Base-by-base conservation (phyloP, 2,888 invertebrate genomes). In the Cinara cedri region DNA sequence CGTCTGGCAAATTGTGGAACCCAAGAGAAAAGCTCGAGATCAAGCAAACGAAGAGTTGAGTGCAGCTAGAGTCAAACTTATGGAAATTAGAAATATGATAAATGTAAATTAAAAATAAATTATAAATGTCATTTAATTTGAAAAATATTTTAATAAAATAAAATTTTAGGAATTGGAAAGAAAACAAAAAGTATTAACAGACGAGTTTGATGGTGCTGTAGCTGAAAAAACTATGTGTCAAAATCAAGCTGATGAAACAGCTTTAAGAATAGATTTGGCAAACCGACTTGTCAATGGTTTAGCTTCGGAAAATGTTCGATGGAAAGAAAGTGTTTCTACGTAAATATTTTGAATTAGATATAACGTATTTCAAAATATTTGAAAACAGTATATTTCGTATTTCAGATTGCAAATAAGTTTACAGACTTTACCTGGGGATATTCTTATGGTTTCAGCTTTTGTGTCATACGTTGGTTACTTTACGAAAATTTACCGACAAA, bases 391-490 rank as follows among this genome's bases (percentile, higher is more conserved):
- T 65, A 42, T 60, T 26, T 66, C 54, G 1, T 87, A 87, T 63
- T 85, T 85, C 78, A 91, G 91, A 83, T 89, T 93, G 80, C 90
- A 91, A 83, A 88, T 88, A 81, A 91, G 93, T 14, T 92, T 91
- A 42, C 87, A 89, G 34, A 94, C 94, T 81, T 86, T 97, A 78
- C 95, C 97, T 0, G 97, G 97, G 0, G 96, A 97, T 84, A 92
- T 96, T 46, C 87, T 97, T 0, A 86, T 97, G 42, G 91, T 95
- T 49, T 93, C 96, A 0, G 96, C 97, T 14, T 97, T 97, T 86
- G 93, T 97, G 75, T 97, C 97, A 0, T 97, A 97, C 85, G 93
- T 96, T 46, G 97, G 97, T 1, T 96, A 96, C 85, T 97, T 97
- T 86, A 95, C 94, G 44, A 91, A 93, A 82, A 89, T 89, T 70